Evolutionary conservation across 1,140 invertebrate species (phyloP).

Genomic region (Drosophila lacertosa): DNA sequence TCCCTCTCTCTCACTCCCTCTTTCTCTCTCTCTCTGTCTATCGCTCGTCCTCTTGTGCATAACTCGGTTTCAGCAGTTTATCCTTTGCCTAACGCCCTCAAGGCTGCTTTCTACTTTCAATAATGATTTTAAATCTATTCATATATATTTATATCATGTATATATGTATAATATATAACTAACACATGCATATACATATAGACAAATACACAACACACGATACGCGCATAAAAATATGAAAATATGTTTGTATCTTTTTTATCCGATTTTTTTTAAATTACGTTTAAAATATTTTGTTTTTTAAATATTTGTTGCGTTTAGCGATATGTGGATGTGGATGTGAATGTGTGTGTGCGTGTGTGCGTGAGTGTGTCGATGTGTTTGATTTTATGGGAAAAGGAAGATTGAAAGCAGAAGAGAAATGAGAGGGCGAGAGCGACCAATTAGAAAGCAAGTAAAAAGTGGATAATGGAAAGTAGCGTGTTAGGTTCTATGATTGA

Average conservation of each 20-base stretch:
- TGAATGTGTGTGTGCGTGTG: conserved; percentile 2
- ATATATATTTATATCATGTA: conserved; percentile 18
- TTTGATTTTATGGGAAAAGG: neutral
- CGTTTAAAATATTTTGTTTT: conserved; percentile 7
- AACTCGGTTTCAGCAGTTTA: neutral
- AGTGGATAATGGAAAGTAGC: neutral
- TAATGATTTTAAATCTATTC: neutral
- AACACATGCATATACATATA: conserved; percentile 9
- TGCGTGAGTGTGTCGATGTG: too few relatives aligned
- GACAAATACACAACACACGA: conserved; percentile 7
- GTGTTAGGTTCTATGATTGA: conserved; percentile 10
- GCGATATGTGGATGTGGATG: conserved; percentile 32
- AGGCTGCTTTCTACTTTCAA: conserved; percentile 6
- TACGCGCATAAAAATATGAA: conserved; percentile 4
- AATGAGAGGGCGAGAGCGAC: neutral
- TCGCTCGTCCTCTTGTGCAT: conserved; percentile 10
- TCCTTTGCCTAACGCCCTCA: neutral
- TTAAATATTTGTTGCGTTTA: conserved; percentile 11
- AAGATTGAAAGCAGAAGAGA: neutral
- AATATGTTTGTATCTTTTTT: neutral
- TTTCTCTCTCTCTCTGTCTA: neutral
- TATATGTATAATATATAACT: too few relatives aligned
- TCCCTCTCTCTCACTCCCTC: neutral
- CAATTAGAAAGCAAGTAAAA: neutral
- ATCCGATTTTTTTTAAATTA: conserved; percentile 7